A percentile compares a stretch with the other conserved stretches of the same genome.
Conservation (phyloP, 2,797 vertebrate species). For the Thunnus albacares region DNA sequence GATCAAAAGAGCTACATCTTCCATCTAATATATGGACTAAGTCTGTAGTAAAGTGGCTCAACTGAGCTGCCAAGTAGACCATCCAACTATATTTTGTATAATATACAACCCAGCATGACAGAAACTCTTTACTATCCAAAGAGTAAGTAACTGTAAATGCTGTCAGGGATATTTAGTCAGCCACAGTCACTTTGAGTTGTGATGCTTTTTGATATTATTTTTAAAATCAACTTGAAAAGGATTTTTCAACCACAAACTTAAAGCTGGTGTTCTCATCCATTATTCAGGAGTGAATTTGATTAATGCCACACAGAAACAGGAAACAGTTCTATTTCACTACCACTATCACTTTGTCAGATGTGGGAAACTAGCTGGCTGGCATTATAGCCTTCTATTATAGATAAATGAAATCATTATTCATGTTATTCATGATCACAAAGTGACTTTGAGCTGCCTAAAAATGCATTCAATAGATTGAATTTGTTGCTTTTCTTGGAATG, state of each 20-base stretch:
- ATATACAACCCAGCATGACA: background rate
- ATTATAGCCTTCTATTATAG: conserved; percentile 16
- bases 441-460: conserved; percentile 32
- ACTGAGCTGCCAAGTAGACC: background rate
- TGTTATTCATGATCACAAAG: conserved; percentile 33
- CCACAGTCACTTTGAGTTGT: background rate
- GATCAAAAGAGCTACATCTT: background rate
- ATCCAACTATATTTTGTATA: background rate
- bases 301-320: conserved; percentile 36
- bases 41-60: conserved; percentile 6
- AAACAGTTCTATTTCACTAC: conserved; percentile 43
- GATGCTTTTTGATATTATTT: conserved; percentile 18
- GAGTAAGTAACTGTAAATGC: conserved; percentile 7
- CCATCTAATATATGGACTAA: background rate
- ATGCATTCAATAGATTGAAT: conserved; percentile 20
- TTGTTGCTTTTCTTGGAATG: conserved; percentile 22
- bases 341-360: conserved; percentile 34
- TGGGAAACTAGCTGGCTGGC: conserved; percentile 18
- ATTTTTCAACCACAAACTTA: conserved; percentile 6
- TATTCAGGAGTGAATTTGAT: conserved; percentile 46
- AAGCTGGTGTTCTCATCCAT: conserved; percentile 33
- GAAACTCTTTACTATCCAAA: background rate
- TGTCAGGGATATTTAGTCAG: background rate
- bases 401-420: conserved; percentile 31
- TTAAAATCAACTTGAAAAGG: background rate